These are phyloP conservation scores for Scatophagus argus DNA, from an alignment of 2,113 vertebrate genomes.

Conservation along the genomic window DNA sequence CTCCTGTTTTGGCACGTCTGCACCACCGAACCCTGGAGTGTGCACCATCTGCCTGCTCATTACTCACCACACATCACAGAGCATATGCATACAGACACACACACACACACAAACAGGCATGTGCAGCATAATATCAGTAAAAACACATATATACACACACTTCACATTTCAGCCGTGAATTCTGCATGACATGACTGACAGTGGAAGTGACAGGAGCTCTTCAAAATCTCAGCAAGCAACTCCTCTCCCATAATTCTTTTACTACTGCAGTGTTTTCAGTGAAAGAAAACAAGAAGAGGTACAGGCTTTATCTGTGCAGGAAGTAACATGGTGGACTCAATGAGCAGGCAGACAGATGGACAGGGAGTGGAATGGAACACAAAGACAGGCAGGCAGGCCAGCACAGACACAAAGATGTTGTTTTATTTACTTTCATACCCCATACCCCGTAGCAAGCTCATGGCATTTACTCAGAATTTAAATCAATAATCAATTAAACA, in stretches of 20 bases:
- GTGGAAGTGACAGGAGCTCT: conserved; percentile 18
- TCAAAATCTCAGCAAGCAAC: conserved; percentile 17
- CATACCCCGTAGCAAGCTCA: not conserved
- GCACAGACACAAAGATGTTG: not conserved
- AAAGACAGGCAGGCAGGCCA: not conserved
- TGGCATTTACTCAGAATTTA: conserved; percentile 35
- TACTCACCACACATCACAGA: conserved; percentile 52
- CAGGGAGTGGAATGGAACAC: not conserved
- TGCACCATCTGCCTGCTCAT: conserved; percentile 72
- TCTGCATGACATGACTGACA: conserved; percentile 11
- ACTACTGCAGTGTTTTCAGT: conserved; percentile 13
- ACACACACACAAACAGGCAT: conserved; percentile 8
- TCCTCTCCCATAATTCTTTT: conserved; percentile 15
- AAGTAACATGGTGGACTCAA: conserved; percentile 1
- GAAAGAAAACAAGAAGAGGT: not conserved
- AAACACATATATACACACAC: conserved; percentile 14
- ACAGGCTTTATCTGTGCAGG: conserved; percentile 1
- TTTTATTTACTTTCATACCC: conserved; percentile 17
- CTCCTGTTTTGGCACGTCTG: conserved; percentile 51
- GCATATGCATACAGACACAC: conserved; percentile 1
- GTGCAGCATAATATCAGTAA: conserved; percentile 12
- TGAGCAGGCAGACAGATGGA: conserved; percentile 34
- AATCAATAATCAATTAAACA: conserved; percentile 52
- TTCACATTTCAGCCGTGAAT: conserved; percentile 10
- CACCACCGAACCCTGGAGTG: conserved; percentile 60